Conservation (phyloP, 2,888 invertebrate species). For the Nemapogon koenigi region DNA sequence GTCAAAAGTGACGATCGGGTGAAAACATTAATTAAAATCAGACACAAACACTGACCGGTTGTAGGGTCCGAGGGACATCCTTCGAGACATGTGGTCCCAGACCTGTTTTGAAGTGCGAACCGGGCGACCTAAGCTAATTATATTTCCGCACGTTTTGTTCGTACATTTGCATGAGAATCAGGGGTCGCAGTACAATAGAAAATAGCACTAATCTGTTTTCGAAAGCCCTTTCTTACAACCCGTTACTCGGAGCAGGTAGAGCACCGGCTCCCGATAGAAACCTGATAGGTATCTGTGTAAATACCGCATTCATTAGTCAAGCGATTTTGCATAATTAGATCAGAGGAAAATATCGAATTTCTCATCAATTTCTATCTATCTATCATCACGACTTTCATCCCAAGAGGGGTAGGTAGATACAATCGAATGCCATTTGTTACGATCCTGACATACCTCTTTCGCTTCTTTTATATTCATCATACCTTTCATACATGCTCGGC, state of each 20-base stretch:
- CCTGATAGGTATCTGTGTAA: slow-evolving; percentile 52
- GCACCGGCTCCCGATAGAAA: slow-evolving; percentile 34
- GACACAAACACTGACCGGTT: slow-evolving; percentile 40
- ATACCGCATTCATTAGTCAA: slow-evolving; percentile 16
- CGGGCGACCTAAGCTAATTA: slow-evolving; percentile 54
- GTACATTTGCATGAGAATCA: slow-evolving; percentile 55
- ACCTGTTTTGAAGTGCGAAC: slow-evolving; percentile 16
- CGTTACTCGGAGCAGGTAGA: slow-evolving; percentile 26
- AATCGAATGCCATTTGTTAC: too few relatives aligned
- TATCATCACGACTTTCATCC: too few relatives aligned
- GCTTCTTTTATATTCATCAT: too few relatives aligned
- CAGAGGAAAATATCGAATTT: slow-evolving; percentile 15
- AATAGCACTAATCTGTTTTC: slow-evolving; percentile 36
- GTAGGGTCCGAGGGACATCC: slow-evolving; percentile 30
- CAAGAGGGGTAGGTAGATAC: too few relatives aligned
- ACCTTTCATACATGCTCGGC: too few relatives aligned
- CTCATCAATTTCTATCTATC: too few relatives aligned
- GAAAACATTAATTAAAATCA: slow-evolving; percentile 59
- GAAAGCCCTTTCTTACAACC: slow-evolving; percentile 21
- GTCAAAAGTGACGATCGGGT: slow-evolving; percentile 41
- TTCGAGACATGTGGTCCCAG: slow-evolving; percentile 5
- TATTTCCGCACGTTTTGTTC: slow-evolving; percentile 61
- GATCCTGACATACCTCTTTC: too few relatives aligned
- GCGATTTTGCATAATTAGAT: slow-evolving; percentile 8
- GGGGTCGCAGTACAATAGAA: slow-evolving; percentile 39